Conservation (phyloP, 2,888 invertebrate species). For the Macaria notata region DNA sequence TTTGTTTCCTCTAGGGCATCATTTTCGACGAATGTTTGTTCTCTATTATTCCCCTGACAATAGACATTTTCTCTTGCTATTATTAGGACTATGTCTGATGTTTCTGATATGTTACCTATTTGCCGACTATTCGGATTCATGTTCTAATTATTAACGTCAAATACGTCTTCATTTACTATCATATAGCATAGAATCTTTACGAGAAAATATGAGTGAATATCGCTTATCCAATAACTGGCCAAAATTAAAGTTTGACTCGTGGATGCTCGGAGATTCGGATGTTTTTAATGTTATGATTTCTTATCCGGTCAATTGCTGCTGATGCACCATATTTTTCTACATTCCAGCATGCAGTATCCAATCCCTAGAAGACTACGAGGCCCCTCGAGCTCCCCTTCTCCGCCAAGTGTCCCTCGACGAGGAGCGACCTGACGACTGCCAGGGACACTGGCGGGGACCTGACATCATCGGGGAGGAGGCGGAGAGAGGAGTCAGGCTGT, state of each 20-base stretch:
- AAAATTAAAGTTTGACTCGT: too few species aligned
- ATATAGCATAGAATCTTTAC: too few species aligned
- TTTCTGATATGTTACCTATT: too few species aligned
- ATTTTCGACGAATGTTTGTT: not conserved
- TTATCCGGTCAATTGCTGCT: too few species aligned
- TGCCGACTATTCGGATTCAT: too few species aligned
- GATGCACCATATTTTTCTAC: too few species aligned
- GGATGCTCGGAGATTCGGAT: too few species aligned
- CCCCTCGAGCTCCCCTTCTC: constrained; percentile 68
- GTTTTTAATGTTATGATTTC: too few species aligned
- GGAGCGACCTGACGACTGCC: constrained; percentile 74
- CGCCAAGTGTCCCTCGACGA: constrained; percentile 76
- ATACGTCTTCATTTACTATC: too few species aligned
- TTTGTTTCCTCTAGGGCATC: not conserved
- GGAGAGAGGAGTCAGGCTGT: constrained; percentile 74
- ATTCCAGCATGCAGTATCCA: constrained; percentile 69
- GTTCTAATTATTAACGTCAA: too few species aligned
- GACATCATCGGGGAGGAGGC: constrained; percentile 71
- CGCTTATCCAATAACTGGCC: too few species aligned
- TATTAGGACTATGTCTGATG: not conserved
- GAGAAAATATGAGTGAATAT: too few species aligned
- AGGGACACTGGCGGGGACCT: constrained; percentile 72
- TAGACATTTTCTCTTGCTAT: not conserved
- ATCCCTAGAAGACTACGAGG: constrained; percentile 71
- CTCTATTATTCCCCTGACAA: not conserved